phyloP scores from a whole-genome alignment of 2,797 vertebrate genomes.

The Uromys caudimaculatus region DNA sequence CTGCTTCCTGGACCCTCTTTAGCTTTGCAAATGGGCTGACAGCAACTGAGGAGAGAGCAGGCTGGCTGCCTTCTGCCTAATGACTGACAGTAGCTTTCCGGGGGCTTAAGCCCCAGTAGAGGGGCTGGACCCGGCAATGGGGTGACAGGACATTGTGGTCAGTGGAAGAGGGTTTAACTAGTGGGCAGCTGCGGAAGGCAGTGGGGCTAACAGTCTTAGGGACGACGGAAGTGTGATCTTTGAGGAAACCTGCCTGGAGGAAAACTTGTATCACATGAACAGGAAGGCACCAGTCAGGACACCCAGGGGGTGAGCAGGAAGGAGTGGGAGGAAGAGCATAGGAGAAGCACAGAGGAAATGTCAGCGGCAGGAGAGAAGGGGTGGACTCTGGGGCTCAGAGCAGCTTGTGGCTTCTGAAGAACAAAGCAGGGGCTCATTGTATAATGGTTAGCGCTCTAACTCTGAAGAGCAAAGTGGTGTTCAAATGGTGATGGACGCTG shows the following conservation, averaged over 20 bases:
- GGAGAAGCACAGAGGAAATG: not conserved
- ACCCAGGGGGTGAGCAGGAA: not conserved
- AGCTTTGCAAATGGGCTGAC: not conserved
- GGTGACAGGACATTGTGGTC: accelerated
- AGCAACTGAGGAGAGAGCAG: not conserved
- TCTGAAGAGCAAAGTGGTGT: not conserved
- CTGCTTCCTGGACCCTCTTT: not conserved
- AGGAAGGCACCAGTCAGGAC: not conserved
- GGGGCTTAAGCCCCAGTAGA: not conserved
- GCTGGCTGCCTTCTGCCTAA: not conserved
- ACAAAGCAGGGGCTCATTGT: not conserved
- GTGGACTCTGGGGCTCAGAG: not conserved
- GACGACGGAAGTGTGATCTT: not conserved
- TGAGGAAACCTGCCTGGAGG: not conserved
- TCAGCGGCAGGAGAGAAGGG: not conserved
- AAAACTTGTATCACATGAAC: not conserved
- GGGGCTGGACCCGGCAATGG: not conserved
- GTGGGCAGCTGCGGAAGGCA: not conserved
- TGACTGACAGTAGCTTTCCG: not conserved
- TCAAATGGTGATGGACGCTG: not conserved
- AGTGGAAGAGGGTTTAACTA: not conserved
- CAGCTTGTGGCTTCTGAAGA: not conserved
- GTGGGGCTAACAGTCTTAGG: not conserved
- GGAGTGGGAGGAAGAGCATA: not conserved
- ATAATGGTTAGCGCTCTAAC: not conserved